Percentiles rank a stretch among this genome's conserved stretches.
Conservation (phyloP, 1,140 invertebrate species). For the Lordiphosa clarofinis region DNA sequence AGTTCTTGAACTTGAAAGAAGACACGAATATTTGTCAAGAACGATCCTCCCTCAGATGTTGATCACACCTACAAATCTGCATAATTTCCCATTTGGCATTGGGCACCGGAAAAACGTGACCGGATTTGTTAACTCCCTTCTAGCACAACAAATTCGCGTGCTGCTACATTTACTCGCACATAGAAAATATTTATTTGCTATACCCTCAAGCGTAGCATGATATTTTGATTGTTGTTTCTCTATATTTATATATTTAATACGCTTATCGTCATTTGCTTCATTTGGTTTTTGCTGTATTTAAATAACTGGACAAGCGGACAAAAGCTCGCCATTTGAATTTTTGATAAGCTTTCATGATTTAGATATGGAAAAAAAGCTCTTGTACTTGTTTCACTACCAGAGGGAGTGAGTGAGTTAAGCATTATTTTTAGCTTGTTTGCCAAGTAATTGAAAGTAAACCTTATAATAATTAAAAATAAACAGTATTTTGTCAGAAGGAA, state of each 20-base stretch:
- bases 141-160: conserved; percentile 22
- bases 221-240: conserved; percentile 14
- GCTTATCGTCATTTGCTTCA: conserved; percentile 45
- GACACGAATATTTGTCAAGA: not conserved
- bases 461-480: not conserved
- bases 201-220: conserved; percentile 19
- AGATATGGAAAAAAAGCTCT: conserved; percentile 24
- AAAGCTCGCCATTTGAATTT: conserved; percentile 32
- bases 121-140: conserved; percentile 29
- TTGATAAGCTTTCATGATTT: conserved; percentile 29
- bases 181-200: not conserved
- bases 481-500: no score
- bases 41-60: not conserved
- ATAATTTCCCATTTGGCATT: conserved; percentile 49
- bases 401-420: conserved; percentile 26
- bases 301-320: conserved; percentile 35
- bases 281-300: conserved; percentile 36
- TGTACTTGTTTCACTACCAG: not conserved
- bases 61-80: conserved; percentile 26
- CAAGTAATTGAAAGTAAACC: conserved; percentile 6
- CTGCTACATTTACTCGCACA: conserved; percentile 31
- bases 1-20: conserved; percentile 6
- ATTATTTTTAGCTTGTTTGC: conserved; percentile 43
- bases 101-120: conserved; percentile 59
- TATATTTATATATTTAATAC: conserved; percentile 5